Evolutionary conservation across 2,888 invertebrate genomes (phyloP), one percentile per base, ranked within the genome.

Genomic region (Ceriagrion tenellum): DNA sequence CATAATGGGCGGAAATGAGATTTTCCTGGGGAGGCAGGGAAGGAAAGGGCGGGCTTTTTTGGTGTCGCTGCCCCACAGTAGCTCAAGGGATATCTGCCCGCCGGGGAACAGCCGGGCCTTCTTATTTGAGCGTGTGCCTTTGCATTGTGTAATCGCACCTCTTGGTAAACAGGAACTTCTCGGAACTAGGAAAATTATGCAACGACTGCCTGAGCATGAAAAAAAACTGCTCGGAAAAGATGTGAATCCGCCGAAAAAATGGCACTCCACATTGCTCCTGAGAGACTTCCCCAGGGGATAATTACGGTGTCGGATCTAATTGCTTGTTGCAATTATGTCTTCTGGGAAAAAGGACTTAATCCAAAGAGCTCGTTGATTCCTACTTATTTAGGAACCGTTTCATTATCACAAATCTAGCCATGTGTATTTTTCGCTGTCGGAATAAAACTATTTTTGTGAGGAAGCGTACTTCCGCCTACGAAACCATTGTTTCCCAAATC

Each of bases 151-250:
- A 63, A 93, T 93, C 56, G 69, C 93, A 93, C 93, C 93, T 93
- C n/a, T 26, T 30, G 40, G 93, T 93, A 93, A 93, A 93, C 93
- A 93, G 93, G 93, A 93, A 93, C 69, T 93, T 93, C 93, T n/a
- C 69, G 23, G 93, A 93, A 93, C 69, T 63, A 47, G 93, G 93
- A 93, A 93, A 69, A 59, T 93, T 69, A 47, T 69, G 69, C 93
- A 91, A 91, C 91, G 74, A 74, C 63, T 47, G 26, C 40, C 47
- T 26, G 3, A 74, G 47, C 40, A 69, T 35, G 35, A 55, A 91
- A 59, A 91, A 59, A 26, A 35, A 59, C 30, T 56, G 56, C 56
- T 20, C 20, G 35, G 35, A 59, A 35, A 59, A 91, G 59, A 59
- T 91, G 59, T 56, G 59, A 59, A 35, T 59, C 59, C 30, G 30